Conservation (phyloP, 2,797 vertebrate genomes). For the Acipenser oxyrinchus region DNA sequence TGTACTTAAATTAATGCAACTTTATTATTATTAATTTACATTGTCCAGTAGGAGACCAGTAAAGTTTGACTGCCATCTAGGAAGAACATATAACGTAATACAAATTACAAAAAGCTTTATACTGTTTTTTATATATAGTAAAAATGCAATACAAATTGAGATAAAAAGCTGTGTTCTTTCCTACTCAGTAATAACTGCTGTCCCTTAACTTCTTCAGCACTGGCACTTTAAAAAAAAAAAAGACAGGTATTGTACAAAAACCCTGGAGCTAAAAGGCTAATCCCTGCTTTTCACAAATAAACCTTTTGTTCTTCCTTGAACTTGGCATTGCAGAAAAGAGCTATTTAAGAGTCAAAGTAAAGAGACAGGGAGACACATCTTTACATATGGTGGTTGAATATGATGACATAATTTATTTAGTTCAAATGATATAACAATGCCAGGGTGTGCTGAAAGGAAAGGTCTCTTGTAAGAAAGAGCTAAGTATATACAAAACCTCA, state of each 20-base stretch:
- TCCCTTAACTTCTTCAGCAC: conserved; percentile 16
- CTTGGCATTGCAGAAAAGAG: conserved; percentile 1
- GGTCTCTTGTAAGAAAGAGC: conserved; percentile 28
- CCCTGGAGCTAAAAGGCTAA: conserved; percentile 32
- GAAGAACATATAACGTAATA: no score
- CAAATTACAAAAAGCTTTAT: no score
- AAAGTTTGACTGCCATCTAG: no score
- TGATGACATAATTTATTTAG: conserved; percentile 41
- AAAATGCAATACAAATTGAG: neutral
- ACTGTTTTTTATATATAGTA: no score
- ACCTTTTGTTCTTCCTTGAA: conserved; percentile 41
- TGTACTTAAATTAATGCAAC: no score
- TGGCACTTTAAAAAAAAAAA: conserved; percentile 34
- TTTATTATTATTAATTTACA: no score
- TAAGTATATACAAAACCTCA: conserved; percentile 32
- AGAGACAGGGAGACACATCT: conserved; percentile 25
- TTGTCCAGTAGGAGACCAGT: no score
- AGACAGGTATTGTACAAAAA: conserved; percentile 44
- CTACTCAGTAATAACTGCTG: neutral
- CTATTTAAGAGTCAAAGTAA: conserved; percentile 19
- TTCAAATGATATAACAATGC: conserved; percentile 32
- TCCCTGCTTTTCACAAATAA: conserved; percentile 40
- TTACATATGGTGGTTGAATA: conserved; percentile 24
- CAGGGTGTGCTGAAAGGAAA: conserved; percentile 28
- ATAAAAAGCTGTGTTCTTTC: neutral